Evolutionary conservation across 2,113 vertebrate species (phyloP).

Genomic region (Pelmatolapia mariae): DNA sequence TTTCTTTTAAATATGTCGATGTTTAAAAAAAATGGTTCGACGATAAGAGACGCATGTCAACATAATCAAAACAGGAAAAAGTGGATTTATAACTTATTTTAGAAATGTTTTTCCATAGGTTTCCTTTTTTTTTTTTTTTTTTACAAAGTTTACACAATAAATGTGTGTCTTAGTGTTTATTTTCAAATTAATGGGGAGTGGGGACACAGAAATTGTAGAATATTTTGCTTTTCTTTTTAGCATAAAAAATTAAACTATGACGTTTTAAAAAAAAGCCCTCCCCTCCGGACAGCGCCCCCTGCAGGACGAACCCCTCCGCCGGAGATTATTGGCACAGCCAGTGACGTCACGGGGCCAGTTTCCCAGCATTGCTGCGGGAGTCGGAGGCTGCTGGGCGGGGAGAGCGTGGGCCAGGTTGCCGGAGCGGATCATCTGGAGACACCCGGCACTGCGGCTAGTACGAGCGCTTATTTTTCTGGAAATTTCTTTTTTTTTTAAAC

Average conservation of each 20-base stretch:
- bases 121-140: not conserved
- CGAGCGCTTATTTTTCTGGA: not conserved
- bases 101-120: not conserved
- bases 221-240: not conserved
- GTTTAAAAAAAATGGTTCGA: not conserved
- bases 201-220: not conserved
- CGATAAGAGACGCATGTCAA: not conserved
- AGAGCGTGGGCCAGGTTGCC: constrained; percentile 31
- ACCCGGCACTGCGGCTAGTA: not conserved
- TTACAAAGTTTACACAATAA: not conserved
- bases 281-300: constrained; percentile 20
- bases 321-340: not conserved
- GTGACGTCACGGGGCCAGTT: constrained; percentile 61
- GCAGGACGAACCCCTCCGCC: not conserved
- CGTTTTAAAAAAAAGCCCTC: not conserved
- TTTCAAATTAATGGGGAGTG: not conserved
- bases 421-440: constrained; percentile 12
- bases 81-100: not conserved
- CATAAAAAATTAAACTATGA: not conserved
- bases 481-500: not conserved
- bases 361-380: constrained; percentile 58
- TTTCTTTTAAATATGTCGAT: not conserved
- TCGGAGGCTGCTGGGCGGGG: constrained; percentile 50
- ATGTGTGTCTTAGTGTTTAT: not conserved
- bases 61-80: not conserved